These are phyloP conservation scores for Eilema caniola DNA, from an alignment of 2,888 invertebrate species.

Conservation along the genomic window DNA sequence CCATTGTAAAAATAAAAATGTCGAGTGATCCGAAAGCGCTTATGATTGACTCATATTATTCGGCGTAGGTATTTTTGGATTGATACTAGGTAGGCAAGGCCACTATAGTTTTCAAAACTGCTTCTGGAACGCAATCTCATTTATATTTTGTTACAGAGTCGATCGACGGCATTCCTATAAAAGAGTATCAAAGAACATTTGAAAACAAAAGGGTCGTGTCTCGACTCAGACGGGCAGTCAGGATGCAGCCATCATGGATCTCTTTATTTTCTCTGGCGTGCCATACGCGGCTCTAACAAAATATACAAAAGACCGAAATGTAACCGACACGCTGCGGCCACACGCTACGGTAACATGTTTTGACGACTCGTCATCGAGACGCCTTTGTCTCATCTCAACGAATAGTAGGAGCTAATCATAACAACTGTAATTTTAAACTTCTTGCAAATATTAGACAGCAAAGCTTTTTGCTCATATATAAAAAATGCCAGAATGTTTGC, in stretches of 20 bases:
- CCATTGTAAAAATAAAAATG: too few species aligned
- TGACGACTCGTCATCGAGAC: slow-evolving; percentile 61
- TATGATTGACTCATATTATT: too few species aligned
- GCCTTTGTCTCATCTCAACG: slow-evolving; percentile 45
- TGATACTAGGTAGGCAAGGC: too few species aligned
- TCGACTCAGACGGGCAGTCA: slow-evolving; percentile 42
- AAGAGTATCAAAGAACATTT: slow-evolving; percentile 27
- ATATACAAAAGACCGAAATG: slow-evolving; percentile 81
- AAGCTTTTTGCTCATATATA: too few species aligned
- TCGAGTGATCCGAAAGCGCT: too few species aligned
- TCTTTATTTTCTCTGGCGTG: slow-evolving; percentile 76
- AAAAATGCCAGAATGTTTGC: too few species aligned
- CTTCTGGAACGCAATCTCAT: background rate
- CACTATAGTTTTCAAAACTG: background rate
- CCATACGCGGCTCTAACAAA: slow-evolving; percentile 76
- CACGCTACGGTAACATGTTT: slow-evolving; percentile 69
- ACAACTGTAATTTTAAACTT: slow-evolving; percentile 22
- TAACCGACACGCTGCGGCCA: slow-evolving; percentile 74
- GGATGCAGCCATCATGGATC: slow-evolving; percentile 74
- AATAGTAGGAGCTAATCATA: slow-evolving; percentile 29
- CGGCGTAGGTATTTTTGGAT: too few species aligned
- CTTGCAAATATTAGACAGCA: background rate
- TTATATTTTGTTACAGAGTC: background rate
- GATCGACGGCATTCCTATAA: background rate
- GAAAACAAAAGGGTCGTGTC: slow-evolving; percentile 59